phyloP scores from a whole-genome alignment of 1,140 invertebrate genomes.

The Bradynema listronoti region DNA sequence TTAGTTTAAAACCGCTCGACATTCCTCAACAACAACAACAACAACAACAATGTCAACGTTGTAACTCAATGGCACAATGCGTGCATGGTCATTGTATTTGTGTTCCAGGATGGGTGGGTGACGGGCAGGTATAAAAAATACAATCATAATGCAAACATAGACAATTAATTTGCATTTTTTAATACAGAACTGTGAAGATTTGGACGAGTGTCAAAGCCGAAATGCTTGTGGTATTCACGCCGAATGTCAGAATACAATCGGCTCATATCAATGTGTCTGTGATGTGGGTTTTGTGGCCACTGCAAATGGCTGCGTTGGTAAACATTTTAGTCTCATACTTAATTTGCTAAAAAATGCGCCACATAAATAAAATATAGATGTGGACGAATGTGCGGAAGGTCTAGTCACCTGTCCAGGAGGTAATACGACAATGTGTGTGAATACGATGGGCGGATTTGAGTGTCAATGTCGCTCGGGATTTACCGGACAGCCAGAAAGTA shows the following conservation, averaged over 20 bases:
- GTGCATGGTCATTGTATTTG: constrained; percentile 19
- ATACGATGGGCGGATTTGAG: constrained; percentile 35
- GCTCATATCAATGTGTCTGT: constrained; percentile 40
- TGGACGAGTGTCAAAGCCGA: constrained; percentile 29
- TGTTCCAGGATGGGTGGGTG: constrained; percentile 27
- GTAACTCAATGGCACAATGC: constrained; percentile 29
- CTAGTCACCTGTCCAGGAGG: constrained; percentile 21
- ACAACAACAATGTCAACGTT: constrained; percentile 18
- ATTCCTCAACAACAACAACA: constrained; percentile 4
- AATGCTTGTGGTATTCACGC: constrained; percentile 30
- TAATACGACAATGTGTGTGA: constrained; percentile 31
- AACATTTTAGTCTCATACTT: constrained; percentile 4
- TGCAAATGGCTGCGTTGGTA: constrained; percentile 25
- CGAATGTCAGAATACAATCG: constrained; percentile 33
- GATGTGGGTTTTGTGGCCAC: constrained; percentile 33
- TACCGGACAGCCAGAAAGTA: constrained; percentile 23
- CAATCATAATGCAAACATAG: not conserved
- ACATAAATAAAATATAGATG: constrained; percentile 15
- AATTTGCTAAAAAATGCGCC: not conserved
- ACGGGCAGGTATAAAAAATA: constrained; percentile 32
- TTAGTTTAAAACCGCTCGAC: too few relatives aligned
- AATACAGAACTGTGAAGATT: constrained; percentile 26
- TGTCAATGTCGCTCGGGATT: constrained; percentile 32
- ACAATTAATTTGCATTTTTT: not conserved
- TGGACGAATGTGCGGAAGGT: constrained; percentile 34